phyloP scores from a whole-genome alignment of 1,140 invertebrate species.

The Drosophila ercepeae region DNA sequence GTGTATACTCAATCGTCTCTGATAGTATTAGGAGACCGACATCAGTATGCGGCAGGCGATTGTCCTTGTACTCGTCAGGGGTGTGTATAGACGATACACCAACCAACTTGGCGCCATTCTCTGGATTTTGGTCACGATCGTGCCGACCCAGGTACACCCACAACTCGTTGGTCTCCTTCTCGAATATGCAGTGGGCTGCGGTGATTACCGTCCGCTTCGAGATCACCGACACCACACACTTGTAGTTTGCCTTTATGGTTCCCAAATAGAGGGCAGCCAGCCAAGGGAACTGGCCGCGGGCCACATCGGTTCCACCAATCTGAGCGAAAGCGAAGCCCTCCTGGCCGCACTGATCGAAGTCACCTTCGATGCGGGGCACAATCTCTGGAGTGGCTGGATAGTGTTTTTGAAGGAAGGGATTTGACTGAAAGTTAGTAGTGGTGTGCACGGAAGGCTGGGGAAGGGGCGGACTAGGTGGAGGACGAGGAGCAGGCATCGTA shows the following conservation, averaged over 20 bases:
- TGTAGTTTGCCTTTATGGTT: constrained; percentile 33
- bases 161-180: constrained; percentile 21
- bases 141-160: constrained; percentile 65
- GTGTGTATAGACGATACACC: constrained; percentile 40
- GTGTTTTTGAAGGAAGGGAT: constrained; percentile 35
- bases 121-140: constrained; percentile 55
- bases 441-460: no score
- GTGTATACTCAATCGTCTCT: constrained; percentile 27
- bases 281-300: constrained; percentile 88
- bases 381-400: background rate
- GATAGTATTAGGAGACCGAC: constrained; percentile 56
- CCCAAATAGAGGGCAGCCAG: constrained; percentile 86
- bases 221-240: constrained; percentile 58
- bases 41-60: constrained; percentile 64
- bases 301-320: constrained; percentile 85
- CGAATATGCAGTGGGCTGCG: constrained; percentile 71
- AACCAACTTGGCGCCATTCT: constrained; percentile 37
- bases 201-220: constrained; percentile 63
- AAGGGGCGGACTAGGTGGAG: background rate
- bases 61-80: constrained; percentile 64
- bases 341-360: constrained; percentile 34
- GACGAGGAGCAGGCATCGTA: background rate
- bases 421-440: background rate
- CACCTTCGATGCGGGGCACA: background rate
- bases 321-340: constrained; percentile 51